Conservation (phyloP, 2,888 invertebrate genomes). For the Nebria brevicollis region DNA sequence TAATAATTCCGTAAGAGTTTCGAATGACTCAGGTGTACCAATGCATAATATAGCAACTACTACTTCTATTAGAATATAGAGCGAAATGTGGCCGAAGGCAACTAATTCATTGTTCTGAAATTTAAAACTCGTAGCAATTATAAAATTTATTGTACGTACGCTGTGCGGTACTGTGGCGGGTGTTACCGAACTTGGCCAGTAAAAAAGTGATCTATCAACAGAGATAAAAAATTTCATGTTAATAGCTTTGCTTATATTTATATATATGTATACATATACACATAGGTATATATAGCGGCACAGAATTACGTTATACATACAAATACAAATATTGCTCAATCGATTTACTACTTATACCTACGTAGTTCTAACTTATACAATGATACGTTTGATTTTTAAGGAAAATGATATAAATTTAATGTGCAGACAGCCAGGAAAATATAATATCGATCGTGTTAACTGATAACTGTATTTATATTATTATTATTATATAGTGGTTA, state of each 20-base stretch:
- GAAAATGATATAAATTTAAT: not conserved
- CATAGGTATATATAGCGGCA: not conserved
- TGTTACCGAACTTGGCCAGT: conserved; percentile 18
- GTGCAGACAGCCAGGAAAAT: conserved; percentile 1
- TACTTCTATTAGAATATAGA: conserved; percentile 31
- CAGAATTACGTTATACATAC: not conserved
- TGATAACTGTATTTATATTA: not conserved
- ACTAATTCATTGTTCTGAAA: conserved; percentile 44
- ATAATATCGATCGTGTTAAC: conserved; percentile 1
- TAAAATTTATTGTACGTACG: conserved; percentile 29
- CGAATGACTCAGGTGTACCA: conserved; percentile 42
- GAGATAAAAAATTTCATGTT: not conserved
- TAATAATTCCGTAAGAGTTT: conserved; percentile 20
- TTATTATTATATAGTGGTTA: not conserved
- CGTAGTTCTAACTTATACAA: not conserved
- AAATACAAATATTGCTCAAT: not conserved
- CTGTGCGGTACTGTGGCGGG: conserved; percentile 24
- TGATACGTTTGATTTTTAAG: not conserved
- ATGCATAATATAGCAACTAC: conserved; percentile 1
- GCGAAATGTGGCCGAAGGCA: conserved; percentile 29
- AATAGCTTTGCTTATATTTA: not conserved
- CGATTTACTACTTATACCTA: not conserved
- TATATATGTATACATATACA: not conserved
- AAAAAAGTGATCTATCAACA: conserved; percentile 4
- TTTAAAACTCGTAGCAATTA: conserved; percentile 43